Evolutionary conservation across 2,888 invertebrate species (phyloP).

Genomic region (Luffia ferchaultella): DNA sequence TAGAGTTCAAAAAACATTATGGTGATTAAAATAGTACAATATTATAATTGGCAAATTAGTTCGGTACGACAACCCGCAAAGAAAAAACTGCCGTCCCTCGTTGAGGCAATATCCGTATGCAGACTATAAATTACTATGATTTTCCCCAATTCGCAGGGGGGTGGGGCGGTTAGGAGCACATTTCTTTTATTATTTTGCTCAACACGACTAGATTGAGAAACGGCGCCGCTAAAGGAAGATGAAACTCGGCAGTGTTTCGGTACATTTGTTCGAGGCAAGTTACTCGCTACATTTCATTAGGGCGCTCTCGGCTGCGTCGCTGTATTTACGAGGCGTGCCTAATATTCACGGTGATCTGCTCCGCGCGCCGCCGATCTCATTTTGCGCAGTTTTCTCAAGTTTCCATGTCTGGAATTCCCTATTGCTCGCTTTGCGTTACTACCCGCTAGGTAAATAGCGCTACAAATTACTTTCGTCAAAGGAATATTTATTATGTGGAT

Average conservation of each 20-base stretch:
- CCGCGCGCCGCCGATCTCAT: neutral
- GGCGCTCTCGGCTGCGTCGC: slow-evolving; percentile 12
- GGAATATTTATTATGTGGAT: neutral
- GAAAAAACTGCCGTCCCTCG: neutral
- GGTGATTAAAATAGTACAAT: too few relatives aligned
- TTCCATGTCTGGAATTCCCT: neutral
- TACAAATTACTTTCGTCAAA: neutral
- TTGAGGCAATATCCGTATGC: neutral
- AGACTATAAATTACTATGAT: neutral
- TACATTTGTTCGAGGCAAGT: slow-evolving; percentile 44
- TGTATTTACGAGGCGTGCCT: neutral
- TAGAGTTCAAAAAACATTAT: too few relatives aligned
- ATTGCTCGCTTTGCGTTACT: neutral
- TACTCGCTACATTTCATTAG: slow-evolving; percentile 56
- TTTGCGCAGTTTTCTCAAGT: neutral
- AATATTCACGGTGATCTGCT: neutral
- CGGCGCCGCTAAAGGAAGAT: neutral
- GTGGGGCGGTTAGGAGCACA: neutral
- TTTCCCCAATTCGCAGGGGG: neutral
- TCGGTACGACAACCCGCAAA: too few relatives aligned
- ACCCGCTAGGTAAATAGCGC: neutral
- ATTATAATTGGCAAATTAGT: too few relatives aligned
- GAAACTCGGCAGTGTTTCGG: slow-evolving; percentile 26
- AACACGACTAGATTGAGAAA: neutral
- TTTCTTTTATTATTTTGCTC: neutral